These are phyloP conservation scores for Megalops atlanticus DNA, from an alignment of 2,113 vertebrate genomes.

Conservation along the genomic window DNA sequence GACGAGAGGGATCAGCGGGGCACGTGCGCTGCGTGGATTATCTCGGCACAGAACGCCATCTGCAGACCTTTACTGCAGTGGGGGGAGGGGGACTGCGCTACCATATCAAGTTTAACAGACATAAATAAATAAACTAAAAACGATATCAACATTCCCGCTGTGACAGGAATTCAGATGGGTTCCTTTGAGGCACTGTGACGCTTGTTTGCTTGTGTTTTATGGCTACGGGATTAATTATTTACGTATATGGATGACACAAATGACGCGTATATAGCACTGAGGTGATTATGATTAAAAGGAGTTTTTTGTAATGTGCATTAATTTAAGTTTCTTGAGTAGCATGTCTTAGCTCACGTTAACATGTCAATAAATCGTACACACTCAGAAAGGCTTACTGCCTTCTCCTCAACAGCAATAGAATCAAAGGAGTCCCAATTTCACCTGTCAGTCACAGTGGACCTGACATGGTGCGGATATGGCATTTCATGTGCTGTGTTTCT, in stretches of 20 bases:
- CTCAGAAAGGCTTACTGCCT: too few species aligned
- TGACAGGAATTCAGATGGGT: neutral
- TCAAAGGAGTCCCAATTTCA: too few species aligned
- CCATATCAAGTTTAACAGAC: neutral
- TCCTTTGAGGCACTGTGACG: neutral
- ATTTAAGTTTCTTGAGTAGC: neutral
- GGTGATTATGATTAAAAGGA: too few species aligned
- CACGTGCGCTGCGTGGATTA: slow-evolving; percentile 18
- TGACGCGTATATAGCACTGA: too few species aligned
- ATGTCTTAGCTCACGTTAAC: too few species aligned
- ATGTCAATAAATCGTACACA: too few species aligned
- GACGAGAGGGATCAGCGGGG: slow-evolving; percentile 14
- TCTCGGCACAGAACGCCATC: slow-evolving; percentile 1
- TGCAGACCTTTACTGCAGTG: neutral
- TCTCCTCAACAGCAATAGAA: too few species aligned
- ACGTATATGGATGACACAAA: too few species aligned
- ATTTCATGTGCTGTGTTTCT: neutral
- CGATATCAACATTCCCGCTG: neutral
- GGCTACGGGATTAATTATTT: too few species aligned
- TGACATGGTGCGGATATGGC: neutral
- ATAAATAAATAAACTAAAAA: neutral
- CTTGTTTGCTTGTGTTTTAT: neutral
- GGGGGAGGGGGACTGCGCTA: neutral
- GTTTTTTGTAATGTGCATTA: neutral
- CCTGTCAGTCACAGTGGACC: neutral